Evolutionary conservation across 2,113 vertebrate species (phyloP).

Genomic region (Scatophagus argus): DNA sequence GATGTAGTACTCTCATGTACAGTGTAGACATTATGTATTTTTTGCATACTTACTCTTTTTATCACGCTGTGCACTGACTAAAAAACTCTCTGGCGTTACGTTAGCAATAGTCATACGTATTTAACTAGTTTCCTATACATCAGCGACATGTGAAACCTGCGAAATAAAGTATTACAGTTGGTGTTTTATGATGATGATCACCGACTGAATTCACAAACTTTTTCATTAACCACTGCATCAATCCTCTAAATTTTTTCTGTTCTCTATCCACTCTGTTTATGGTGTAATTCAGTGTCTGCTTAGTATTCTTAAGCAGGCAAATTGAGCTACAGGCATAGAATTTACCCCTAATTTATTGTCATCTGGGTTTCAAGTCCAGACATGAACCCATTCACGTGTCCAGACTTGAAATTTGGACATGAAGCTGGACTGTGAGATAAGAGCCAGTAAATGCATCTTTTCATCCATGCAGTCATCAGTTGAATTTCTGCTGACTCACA

Average conservation of each 20-base stretch:
- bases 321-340: not conserved
- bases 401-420: slow-evolving; percentile 13
- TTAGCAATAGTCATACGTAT: too few species aligned
- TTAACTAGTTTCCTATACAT: too few species aligned
- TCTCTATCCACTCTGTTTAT: not conserved
- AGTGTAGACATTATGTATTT: too few species aligned
- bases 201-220: not conserved
- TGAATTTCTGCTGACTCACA: slow-evolving; percentile 13
- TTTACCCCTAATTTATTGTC: not conserved
- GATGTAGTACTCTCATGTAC: too few species aligned
- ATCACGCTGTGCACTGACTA: too few species aligned
- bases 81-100: too few species aligned
- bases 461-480: rapidly evolving
- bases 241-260: not conserved
- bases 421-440: slow-evolving; percentile 5
- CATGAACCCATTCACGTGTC: slow-evolving; percentile 21
- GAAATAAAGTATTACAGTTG: not conserved
- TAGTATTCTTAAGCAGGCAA: not conserved
- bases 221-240: not conserved
- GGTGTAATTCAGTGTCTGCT: too few species aligned
- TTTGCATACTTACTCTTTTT: too few species aligned
- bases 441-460: not conserved
- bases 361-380: slow-evolving; percentile 11
- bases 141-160: too few species aligned
- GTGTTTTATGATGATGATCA: not conserved